Percentiles rank a stretch among this genome's conserved stretches.
Conservation (phyloP, 2,113 vertebrate genomes). For the Chaenocephalus aceratus region DNA sequence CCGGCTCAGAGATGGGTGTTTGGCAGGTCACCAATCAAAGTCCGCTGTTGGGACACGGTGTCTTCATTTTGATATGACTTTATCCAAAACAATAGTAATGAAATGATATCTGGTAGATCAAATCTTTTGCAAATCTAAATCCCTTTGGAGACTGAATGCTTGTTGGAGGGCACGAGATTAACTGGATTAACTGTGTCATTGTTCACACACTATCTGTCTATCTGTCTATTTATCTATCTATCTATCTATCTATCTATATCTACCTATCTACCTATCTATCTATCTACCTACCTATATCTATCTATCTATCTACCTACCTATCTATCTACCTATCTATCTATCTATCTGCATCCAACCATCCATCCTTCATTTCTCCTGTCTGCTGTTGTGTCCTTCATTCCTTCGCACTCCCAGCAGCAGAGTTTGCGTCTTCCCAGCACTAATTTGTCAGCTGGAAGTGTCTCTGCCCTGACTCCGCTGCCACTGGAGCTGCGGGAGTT, state of each 20-base stretch:
- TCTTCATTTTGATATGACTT: slow-evolving; percentile 46
- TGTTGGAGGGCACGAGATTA: slow-evolving; percentile 36
- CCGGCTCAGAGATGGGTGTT: slow-evolving; percentile 32
- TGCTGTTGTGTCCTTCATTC: neutral
- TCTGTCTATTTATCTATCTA: slow-evolving; percentile 22
- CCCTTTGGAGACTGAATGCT: slow-evolving; percentile 18
- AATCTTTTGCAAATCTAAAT: slow-evolving; percentile 36
- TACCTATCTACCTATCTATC: slow-evolving; percentile 13
- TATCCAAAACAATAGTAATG: slow-evolving; percentile 41
- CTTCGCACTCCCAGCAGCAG: slow-evolving; percentile 84
- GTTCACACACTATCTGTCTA: slow-evolving; percentile 1
- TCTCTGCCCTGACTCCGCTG: slow-evolving; percentile 75
- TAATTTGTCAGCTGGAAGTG: slow-evolving; percentile 73
- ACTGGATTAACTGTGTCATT: slow-evolving; percentile 32
- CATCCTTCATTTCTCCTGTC: neutral
- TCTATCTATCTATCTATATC: slow-evolving; percentile 31
- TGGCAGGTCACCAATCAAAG: slow-evolving; percentile 54
- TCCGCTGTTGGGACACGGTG: slow-evolving; percentile 20
- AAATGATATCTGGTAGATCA: slow-evolving; percentile 44
- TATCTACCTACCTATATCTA: neutral
- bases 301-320: neutral
- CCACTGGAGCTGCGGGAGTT: slow-evolving; percentile 92
- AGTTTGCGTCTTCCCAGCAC: slow-evolving; percentile 87
- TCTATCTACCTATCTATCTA: neutral
- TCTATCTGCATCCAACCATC: neutral